Evolutionary conservation across 2,113 vertebrate genomes (phyloP).

Genomic region (Phodopus roborovskii): DNA sequence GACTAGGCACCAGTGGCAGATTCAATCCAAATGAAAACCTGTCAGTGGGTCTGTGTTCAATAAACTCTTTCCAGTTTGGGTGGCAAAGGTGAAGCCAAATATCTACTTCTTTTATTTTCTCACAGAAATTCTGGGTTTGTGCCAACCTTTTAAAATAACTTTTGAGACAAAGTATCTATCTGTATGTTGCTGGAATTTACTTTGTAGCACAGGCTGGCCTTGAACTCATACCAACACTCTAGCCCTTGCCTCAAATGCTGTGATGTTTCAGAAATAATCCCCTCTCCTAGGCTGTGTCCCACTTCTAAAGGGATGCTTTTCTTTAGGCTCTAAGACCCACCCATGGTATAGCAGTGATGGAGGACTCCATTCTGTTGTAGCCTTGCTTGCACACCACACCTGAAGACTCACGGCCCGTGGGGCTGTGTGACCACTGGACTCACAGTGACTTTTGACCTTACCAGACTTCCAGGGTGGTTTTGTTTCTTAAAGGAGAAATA

Average conservation of each 20-base stretch:
- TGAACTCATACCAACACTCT: background rate
- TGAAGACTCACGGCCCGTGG: background rate
- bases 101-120: constrained; percentile 41
- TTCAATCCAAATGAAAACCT: constrained; percentile 54
- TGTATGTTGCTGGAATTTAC: background rate
- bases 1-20: constrained; percentile 60
- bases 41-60: background rate
- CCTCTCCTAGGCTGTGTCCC: background rate
- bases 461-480: constrained; percentile 41
- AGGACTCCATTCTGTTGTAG: background rate
- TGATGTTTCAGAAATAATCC: background rate
- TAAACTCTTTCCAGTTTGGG: background rate
- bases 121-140: constrained; percentile 28
- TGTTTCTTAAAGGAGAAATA: constrained; percentile 72
- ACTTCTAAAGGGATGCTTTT: constrained; percentile 56
- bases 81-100: background rate
- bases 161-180: background rate
- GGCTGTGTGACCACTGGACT: constrained; percentile 32
- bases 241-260: background rate
- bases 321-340: constrained; percentile 60
- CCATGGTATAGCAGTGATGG: constrained; percentile 50
- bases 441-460: constrained; percentile 37
- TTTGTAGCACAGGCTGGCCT: background rate
- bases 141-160: background rate
- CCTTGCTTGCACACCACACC: background rate